These are phyloP conservation scores for Sebastes flavidus DNA, from an alignment of 2,797 vertebrate genomes.

Conservation along the genomic window DNA sequence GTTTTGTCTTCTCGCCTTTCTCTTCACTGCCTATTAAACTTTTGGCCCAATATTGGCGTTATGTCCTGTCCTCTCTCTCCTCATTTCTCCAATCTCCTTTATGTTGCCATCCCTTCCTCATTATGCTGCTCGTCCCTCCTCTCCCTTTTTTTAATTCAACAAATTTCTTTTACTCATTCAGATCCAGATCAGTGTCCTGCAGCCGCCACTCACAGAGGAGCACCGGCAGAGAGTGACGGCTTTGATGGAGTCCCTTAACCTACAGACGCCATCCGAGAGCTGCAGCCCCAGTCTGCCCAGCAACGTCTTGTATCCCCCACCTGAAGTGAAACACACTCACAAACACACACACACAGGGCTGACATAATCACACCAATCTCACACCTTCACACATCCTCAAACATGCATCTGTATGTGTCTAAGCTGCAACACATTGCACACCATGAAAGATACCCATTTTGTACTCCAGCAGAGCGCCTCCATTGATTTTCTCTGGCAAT, in stretches of 20 bases:
- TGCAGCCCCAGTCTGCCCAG: slow-evolving; percentile 46
- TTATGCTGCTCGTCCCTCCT: not conserved
- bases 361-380: not conserved
- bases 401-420: not conserved
- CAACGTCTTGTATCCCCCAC: slow-evolving; percentile 66
- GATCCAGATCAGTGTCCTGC: slow-evolving; percentile 56
- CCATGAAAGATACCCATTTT: not conserved
- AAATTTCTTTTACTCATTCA: slow-evolving; percentile 33
- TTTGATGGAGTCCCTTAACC: slow-evolving; percentile 62
- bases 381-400: not conserved
- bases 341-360: not conserved
- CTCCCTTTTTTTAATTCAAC: not conserved
- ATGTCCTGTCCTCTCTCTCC: not conserved
- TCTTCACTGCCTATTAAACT: not conserved
- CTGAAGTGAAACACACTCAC: slow-evolving; percentile 28
- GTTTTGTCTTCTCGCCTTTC: not conserved
- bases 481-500: slow-evolving; percentile 42
- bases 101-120: not conserved
- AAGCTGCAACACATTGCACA: not conserved
- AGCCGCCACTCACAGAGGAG: slow-evolving; percentile 47
- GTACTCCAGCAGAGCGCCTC: slow-evolving; percentile 7
- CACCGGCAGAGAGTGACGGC: slow-evolving; percentile 52
- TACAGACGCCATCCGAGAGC: slow-evolving; percentile 21
- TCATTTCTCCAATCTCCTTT: not conserved
- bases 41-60: not conserved